Evolutionary conservation across 92 coral and sea anemone species (phyloP).

Genomic region (Zoanthus sansibaricus): DNA sequence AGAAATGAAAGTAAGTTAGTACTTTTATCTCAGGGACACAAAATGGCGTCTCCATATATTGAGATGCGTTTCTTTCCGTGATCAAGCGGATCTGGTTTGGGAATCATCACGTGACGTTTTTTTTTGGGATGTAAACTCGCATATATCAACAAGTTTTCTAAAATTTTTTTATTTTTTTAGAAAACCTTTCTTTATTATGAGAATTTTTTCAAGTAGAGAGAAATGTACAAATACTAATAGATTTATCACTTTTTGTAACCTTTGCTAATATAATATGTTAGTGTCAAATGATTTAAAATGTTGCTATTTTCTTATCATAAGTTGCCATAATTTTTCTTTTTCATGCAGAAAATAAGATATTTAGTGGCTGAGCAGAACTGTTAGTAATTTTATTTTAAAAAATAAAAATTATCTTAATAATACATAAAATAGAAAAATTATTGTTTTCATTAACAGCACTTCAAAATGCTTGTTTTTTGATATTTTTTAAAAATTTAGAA

Average conservation of each 20-base stretch:
- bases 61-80: conserved; percentile 29
- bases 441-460: too few relatives aligned
- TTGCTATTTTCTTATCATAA: too few relatives aligned
- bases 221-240: too few relatives aligned
- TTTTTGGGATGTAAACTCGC: conserved; percentile 25
- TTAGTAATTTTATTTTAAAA: too few relatives aligned
- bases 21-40: conserved; percentile 18
- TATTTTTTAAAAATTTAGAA: too few relatives aligned
- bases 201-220: not conserved
- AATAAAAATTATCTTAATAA: too few relatives aligned
- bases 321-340: too few relatives aligned
- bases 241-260: not conserved
- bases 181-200: too few relatives aligned
- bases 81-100: conserved; percentile 10
- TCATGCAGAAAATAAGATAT: too few relatives aligned
- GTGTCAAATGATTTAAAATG: not conserved
- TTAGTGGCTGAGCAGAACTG: too few relatives aligned
- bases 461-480: too few relatives aligned
- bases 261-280: not conserved
- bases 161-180: not conserved
- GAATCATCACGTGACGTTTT: conserved; percentile 35
- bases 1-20: conserved; percentile 2
- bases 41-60: conserved; percentile 30
- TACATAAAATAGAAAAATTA: too few relatives aligned
- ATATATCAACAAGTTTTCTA: not conserved